phyloP scores from a whole-genome alignment of 2,113 vertebrate genomes.

The Cottus gobio region DNA sequence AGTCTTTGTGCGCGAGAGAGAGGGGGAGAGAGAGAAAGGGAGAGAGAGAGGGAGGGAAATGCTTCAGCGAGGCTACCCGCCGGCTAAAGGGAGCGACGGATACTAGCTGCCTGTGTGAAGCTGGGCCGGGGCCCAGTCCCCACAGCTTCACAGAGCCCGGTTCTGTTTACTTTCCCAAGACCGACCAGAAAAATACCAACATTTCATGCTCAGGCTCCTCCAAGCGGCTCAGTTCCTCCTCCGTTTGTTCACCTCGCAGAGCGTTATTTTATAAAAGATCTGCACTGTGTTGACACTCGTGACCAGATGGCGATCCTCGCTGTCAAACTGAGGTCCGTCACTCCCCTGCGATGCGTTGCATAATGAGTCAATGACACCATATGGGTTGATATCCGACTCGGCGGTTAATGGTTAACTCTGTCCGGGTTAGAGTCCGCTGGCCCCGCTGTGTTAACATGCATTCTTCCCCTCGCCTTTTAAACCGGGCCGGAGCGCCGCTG shows the following conservation, averaged over 20 bases:
- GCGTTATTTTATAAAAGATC: neutral
- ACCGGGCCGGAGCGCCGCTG: neutral
- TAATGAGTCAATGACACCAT: constrained; percentile 63
- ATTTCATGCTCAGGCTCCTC: no score
- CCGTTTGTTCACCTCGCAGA: neutral
- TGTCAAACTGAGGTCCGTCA: constrained; percentile 8
- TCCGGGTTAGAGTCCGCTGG: constrained; percentile 77
- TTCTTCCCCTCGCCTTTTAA: constrained; percentile 26
- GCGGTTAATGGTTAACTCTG: constrained; percentile 78
- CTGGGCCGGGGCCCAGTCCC: constrained; percentile 58
- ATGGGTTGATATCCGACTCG: constrained; percentile 25
- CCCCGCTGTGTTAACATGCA: constrained; percentile 35
- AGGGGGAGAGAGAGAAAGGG: constrained; percentile 29
- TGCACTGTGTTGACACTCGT: neutral
- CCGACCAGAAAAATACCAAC: constrained; percentile 16
- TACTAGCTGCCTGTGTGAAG: constrained; percentile 67
- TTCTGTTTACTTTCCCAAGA: constrained; percentile 55
- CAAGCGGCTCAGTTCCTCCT: neutral
- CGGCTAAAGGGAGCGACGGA: constrained; percentile 53
- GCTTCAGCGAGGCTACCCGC: constrained; percentile 47
- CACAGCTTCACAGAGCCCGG: constrained; percentile 47
- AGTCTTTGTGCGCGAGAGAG: constrained; percentile 70
- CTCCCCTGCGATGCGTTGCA: constrained; percentile 37
- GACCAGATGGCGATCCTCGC: neutral
- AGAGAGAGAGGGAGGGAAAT: constrained; percentile 40